A percentile compares a stretch with the other conserved stretches of the same genome.
These are phyloP conservation scores for Dendronephthya gigantea DNA, from an alignment of 64 coral and sea anemone species.

Conservation along the genomic window DNA sequence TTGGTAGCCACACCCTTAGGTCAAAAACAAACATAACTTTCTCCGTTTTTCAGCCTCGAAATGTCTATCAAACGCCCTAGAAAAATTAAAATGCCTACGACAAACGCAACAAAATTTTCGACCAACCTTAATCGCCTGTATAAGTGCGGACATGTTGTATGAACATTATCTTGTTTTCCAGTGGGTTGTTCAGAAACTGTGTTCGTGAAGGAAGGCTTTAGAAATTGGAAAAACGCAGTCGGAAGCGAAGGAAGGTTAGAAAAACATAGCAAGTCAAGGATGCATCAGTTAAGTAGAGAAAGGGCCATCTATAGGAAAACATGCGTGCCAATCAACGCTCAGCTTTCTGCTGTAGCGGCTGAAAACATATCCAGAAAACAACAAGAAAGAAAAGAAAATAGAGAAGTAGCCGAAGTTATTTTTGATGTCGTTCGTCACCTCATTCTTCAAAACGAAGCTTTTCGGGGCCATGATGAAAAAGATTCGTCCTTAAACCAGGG, in stretches of 20 bases:
- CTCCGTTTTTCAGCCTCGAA: no score
- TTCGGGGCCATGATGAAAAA: constrained; percentile 7
- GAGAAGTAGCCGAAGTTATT: neutral
- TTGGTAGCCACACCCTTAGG: no score
- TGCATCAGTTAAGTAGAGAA: neutral
- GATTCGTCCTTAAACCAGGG: neutral
- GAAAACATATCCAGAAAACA: neutral
- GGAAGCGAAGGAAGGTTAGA: neutral
- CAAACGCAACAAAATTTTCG: no score
- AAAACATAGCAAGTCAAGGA: neutral
- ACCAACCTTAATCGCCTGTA: no score
- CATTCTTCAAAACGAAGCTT: constrained; percentile 1
- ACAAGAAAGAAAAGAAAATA: constrained; percentile 16
- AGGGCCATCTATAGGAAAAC: neutral
- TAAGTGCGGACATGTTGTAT: no score
- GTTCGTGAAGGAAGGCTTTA: neutral
- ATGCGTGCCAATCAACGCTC: constrained; percentile 3
- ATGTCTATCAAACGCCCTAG: no score
- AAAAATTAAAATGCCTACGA: no score
- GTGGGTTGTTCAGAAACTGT: neutral
- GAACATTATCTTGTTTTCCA: neutral
- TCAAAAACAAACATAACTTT: no score
- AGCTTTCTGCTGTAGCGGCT: constrained; percentile 4
- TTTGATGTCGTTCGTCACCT: neutral
- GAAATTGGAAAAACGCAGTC: neutral